These are phyloP conservation scores for Sycophila texana DNA, from an alignment of 2,888 invertebrate species.

Conservation along the genomic window DNA sequence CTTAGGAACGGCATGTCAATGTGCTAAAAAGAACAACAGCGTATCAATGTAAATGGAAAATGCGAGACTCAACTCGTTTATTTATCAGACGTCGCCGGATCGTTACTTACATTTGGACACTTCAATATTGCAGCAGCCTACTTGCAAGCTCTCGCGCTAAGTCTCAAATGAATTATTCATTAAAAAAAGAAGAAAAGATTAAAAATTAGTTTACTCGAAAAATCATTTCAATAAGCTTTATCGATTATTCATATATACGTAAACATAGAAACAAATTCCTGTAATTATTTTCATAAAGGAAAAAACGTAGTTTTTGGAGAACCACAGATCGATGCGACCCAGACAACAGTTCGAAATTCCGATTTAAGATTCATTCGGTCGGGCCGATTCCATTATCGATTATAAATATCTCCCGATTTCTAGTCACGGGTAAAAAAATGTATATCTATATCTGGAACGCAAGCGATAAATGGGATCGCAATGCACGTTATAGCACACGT, in stretches of 20 bases:
- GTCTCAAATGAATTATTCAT: neutral
- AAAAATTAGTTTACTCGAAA: neutral
- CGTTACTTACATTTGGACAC: slow-evolving; percentile 4
- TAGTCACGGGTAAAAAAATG: neutral
- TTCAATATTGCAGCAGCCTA: slow-evolving; percentile 8
- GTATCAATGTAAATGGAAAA: slow-evolving; percentile 4
- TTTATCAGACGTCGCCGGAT: slow-evolving; percentile 1
- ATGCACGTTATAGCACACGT: neutral
- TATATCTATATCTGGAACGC: neutral
- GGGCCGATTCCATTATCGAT: slow-evolving; percentile 30
- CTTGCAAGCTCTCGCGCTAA: neutral
- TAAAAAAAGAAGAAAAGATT: too few relatives aligned
- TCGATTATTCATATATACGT: too few relatives aligned
- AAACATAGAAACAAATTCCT: too few relatives aligned
- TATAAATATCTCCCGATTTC: slow-evolving; percentile 29
- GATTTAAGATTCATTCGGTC: neutral
- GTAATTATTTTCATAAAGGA: too few relatives aligned
- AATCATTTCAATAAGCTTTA: neutral
- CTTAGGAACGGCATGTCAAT: slow-evolving; percentile 19
- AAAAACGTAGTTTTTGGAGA: too few relatives aligned
- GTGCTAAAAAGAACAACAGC: slow-evolving; percentile 24
- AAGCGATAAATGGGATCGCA: slow-evolving; percentile 43
- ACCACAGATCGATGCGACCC: too few relatives aligned
- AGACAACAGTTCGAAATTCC: too few relatives aligned
- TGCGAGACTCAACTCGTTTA: slow-evolving; percentile 9